These are phyloP conservation scores for Unio pictorum DNA, from an alignment of 2,888 invertebrate species.

Conservation along the genomic window DNA sequence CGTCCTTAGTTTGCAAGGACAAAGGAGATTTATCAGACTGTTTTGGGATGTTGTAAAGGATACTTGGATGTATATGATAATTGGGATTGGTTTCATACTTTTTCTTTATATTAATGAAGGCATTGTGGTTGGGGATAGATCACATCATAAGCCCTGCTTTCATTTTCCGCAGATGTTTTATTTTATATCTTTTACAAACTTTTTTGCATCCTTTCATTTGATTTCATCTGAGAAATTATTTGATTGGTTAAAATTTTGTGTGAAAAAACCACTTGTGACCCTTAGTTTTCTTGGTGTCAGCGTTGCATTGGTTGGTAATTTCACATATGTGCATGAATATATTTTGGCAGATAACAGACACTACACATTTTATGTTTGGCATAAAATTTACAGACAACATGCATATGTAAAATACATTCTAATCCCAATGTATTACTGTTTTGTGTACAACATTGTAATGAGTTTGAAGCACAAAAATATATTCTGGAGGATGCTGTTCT, in stretches of 20 bases:
- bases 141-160: conserved; percentile 85
- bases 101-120: conserved; percentile 86
- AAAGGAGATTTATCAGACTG: conserved; percentile 18
- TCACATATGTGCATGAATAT: conserved; percentile 91
- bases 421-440: conserved; percentile 78
- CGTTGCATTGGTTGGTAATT: conserved; percentile 54
- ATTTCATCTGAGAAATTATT: conserved; percentile 48
- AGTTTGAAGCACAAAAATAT: conserved; percentile 55
- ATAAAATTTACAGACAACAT: conserved; percentile 83
- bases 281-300: conserved; percentile 45
- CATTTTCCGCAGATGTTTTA: conserved; percentile 93
- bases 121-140: conserved; percentile 93
- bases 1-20: conserved; percentile 10
- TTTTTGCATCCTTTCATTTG: conserved; percentile 70
- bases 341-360: conserved; percentile 96
- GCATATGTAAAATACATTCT: conserved; percentile 79
- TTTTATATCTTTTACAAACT: conserved; percentile 75
- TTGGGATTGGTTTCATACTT: conserved; percentile 50
- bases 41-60: conserved; percentile 23
- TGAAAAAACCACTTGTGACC: conserved; percentile 33
- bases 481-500: conserved; percentile 75
- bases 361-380: conserved; percentile 96
- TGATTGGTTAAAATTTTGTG: conserved; percentile 44
- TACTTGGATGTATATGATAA: conserved; percentile 53
- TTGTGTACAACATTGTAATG: conserved; percentile 44